A percentile compares a stretch with the other conserved stretches of the same genome.
These are phyloP conservation scores for Silvanus unidentatus DNA, from an alignment of 2,888 invertebrate genomes.

Conservation along the genomic window DNA sequence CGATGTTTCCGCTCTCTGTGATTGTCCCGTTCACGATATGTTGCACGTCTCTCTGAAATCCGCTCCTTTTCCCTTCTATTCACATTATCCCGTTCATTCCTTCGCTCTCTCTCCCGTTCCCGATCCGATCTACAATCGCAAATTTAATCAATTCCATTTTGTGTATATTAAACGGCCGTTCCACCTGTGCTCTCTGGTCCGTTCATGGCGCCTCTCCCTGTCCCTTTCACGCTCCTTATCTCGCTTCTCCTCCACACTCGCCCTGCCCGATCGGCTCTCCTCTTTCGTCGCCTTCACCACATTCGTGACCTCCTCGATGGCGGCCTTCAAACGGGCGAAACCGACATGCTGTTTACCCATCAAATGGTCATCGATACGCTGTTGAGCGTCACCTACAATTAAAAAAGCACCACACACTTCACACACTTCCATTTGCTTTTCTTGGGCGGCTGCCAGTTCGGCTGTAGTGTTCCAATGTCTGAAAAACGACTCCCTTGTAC, in stretches of 20 bases:
- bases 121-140: constrained; percentile 9
- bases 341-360: constrained; percentile 99
- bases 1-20: constrained; percentile 31
- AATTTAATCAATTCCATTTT: no score
- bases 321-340: constrained; percentile 63
- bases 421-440: constrained; percentile 99
- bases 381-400: constrained; percentile 98
- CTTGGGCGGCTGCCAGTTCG: constrained; percentile 81
- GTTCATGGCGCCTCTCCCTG: constrained; percentile 22
- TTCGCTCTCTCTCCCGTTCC: constrained; percentile 27
- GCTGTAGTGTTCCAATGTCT: constrained; percentile 70
- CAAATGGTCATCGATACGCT: constrained; percentile 94
- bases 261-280: constrained; percentile 31
- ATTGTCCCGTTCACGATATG: constrained; percentile 22
- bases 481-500: constrained; percentile 16
- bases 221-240: constrained; percentile 24
- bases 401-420: constrained; percentile 97
- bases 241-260: constrained; percentile 26
- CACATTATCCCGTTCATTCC: constrained; percentile 20
- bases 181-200: constrained; percentile 18
- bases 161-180: background rate
- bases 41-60: constrained; percentile 17
- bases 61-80: constrained; percentile 17
- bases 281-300: constrained; percentile 54
- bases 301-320: constrained; percentile 61